Evolutionary conservation across 2,797 vertebrate genomes (phyloP).

Genomic region (Acanthurus leucopareius): DNA sequence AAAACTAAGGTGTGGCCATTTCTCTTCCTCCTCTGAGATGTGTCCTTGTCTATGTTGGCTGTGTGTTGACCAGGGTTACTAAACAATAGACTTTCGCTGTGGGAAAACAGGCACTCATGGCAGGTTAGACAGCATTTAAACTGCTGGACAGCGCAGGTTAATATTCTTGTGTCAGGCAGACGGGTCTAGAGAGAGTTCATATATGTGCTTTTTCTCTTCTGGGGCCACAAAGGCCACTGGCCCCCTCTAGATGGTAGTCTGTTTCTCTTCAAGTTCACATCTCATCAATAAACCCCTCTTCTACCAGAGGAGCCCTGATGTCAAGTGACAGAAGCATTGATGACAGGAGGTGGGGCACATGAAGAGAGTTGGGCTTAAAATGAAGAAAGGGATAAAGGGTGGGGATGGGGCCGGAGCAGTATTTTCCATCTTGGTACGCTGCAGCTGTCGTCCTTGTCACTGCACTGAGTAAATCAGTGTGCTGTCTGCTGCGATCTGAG

Average conservation of each 20-base stretch:
- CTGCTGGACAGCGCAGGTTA: constrained; percentile 13
- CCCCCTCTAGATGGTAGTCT: neutral
- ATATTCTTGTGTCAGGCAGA: constrained; percentile 45
- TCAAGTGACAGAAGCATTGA: constrained; percentile 25
- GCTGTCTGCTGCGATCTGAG: constrained; percentile 56
- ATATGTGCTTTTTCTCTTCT: constrained; percentile 7
- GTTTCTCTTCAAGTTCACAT: constrained; percentile 12
- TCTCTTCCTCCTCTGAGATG: constrained; percentile 27
- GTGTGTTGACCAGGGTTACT: constrained; percentile 32
- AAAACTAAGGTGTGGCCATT: constrained; percentile 40
- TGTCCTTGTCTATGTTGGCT: constrained; percentile 34
- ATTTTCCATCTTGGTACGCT: constrained; percentile 82
- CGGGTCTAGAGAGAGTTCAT: constrained; percentile 23
- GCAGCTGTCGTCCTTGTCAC: constrained; percentile 82
- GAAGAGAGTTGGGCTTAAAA: constrained; percentile 35
- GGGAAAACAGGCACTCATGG: constrained; percentile 18
- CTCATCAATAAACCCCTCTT: constrained; percentile 21
- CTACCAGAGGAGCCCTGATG: constrained; percentile 10
- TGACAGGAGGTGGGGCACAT: constrained; percentile 34
- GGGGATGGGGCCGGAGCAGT: constrained; percentile 16
- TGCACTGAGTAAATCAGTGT: constrained; percentile 78
- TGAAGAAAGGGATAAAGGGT: constrained; percentile 32
- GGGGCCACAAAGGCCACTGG: constrained; percentile 21
- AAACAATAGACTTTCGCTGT: constrained; percentile 44
- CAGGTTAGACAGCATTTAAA: constrained; percentile 11